Base-by-base conservation (phyloP, 1,140 invertebrate species). In the Caenorhabditis remanei region DNA sequence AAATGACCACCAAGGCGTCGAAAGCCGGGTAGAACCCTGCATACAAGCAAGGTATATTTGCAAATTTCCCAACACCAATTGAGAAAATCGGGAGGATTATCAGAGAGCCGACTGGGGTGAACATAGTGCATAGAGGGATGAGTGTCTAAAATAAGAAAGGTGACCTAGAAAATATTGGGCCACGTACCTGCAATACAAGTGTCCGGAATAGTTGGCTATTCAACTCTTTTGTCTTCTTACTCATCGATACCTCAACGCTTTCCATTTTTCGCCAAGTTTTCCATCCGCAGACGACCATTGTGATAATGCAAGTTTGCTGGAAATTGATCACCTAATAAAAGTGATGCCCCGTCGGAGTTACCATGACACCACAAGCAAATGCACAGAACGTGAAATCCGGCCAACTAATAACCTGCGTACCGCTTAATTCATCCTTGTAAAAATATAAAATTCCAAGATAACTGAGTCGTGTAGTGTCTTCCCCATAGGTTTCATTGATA, bases 11-110 rank as follows among this genome's bases (percentile, higher is more conserved):
- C 19, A 41, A 19, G 0, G 65, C 65, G 19, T 71, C 65, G 14
- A 71, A 14, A 2, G n/a, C 65, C 43, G 65, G 65, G n/a, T 71
- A 71, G 0, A 71, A 46, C 4, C 40, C n/a, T 16, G 40, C 65
- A 6, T 71, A 71, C 7, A 71, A 71, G 19, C 65, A 46, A 43
- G 65, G 40, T 32, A n/a, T n/a, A 71, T 71, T 71, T 43, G 65
- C 40, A 19, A 71, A 5, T 43, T 13, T 32, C 1, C 40, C 7
- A 16, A 71, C 24, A 3, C 16, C n/a, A 46, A 71, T 46, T 4
- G 65, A 71, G 16, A 71, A 58, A 14, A 58, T 58, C 19, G 55
- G 55, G 6, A 58, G 19, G 55, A 58, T 58, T 6, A 58, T 14
- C 0, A 58, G 19, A 19, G 14, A 19, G 14, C 55, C 55, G 6